Evolutionary conservation across 92 coral and sea anemone genomes (phyloP).

Genomic region (Actinostola sp.): DNA sequence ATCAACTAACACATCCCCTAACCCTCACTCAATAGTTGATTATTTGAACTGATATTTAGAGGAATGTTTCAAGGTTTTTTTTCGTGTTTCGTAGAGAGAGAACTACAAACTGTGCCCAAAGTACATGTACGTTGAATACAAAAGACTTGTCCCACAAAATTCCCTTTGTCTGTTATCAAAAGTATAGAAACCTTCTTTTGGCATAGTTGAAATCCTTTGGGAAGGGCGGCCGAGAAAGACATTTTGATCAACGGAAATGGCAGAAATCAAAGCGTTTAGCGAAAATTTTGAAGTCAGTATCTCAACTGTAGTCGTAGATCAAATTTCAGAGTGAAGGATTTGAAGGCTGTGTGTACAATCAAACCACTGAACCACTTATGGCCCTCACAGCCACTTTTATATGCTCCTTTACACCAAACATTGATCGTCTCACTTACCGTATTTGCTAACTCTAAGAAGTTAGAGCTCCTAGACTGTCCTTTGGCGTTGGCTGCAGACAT

Average conservation of each 20-base stretch:
- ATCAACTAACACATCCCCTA: background rate
- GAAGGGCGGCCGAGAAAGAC: conserved; percentile 13
- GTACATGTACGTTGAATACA: conserved; percentile 7
- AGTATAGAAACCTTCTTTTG: background rate
- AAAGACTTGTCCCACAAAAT: background rate
- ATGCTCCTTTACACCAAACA: conserved; percentile 11
- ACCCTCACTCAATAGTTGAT: background rate
- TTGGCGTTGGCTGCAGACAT: conserved; percentile 81
- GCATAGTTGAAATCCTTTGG: conserved; percentile 33
- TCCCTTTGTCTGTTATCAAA: conserved; percentile 8
- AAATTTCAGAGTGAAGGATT: background rate
- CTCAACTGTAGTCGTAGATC: background rate
- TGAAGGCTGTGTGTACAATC: background rate
- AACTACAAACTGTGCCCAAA: conserved; percentile 11
- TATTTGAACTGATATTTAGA: background rate
- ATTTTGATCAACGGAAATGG: conserved; percentile 22
- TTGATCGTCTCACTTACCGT: conserved; percentile 74
- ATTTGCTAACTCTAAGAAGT: conserved; percentile 95
- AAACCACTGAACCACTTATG: conserved; percentile 1
- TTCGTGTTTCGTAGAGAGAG: background rate
- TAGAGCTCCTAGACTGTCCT: conserved; percentile 86
- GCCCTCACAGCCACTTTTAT: conserved; percentile 15
- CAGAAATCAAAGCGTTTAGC: background rate
- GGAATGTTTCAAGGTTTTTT: background rate
- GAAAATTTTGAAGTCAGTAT: conserved; percentile 5